Conservation (phyloP, 2,797 vertebrate genomes). For the Danionella dracula region DNA sequence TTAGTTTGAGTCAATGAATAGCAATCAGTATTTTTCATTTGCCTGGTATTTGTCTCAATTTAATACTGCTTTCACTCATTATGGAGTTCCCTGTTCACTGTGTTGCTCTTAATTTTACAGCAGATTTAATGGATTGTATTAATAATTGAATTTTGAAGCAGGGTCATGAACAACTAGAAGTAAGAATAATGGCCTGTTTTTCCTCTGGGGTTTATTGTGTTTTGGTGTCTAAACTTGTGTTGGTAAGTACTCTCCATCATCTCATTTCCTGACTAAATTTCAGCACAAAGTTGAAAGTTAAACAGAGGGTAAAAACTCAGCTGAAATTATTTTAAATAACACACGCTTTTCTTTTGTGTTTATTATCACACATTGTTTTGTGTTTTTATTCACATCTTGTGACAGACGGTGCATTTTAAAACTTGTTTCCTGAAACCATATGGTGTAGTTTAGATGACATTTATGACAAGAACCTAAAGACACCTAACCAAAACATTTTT, state of each 20-base stretch:
- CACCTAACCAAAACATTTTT: too few species aligned
- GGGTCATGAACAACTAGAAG: neutral
- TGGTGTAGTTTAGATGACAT: too few species aligned
- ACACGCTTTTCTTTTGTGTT: neutral
- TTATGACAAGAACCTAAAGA: too few species aligned
- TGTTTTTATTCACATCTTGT: too few species aligned
- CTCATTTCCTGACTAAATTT: neutral
- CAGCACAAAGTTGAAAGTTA: neutral
- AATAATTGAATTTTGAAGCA: neutral
- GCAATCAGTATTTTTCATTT: neutral
- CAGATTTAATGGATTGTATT: slow-evolving; percentile 1
- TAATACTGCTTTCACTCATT: neutral
- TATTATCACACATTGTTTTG: too few species aligned
- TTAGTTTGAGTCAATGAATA: neutral
- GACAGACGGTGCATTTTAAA: too few species aligned
- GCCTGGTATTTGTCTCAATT: neutral
- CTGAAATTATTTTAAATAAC: neutral
- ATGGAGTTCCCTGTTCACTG: neutral
- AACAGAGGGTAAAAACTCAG: neutral
- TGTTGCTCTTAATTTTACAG: neutral
- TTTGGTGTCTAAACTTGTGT: neutral
- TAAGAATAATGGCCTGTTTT: neutral
- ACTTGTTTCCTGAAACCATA: too few species aligned
- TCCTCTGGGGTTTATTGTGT: neutral
- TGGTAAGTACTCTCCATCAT: neutral